Evolutionary conservation across 2,113 vertebrate genomes (phyloP).

Genomic region (Elephantulus edwardii): DNA sequence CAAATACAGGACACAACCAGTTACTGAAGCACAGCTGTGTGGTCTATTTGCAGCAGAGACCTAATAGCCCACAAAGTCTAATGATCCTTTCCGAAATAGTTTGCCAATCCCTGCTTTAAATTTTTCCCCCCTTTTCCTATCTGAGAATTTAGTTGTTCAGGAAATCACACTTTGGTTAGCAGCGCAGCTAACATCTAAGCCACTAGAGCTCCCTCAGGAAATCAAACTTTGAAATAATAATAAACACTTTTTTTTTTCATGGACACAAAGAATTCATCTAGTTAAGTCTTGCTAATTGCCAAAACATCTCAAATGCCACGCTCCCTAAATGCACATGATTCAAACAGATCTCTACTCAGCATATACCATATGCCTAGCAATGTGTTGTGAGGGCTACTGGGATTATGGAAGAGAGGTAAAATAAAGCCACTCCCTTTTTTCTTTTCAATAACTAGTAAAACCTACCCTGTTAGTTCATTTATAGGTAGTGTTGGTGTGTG

Average conservation of each 20-base stretch:
- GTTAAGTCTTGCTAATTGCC: slow-evolving; percentile 40
- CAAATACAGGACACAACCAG: neutral
- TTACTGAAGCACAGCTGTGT: neutral
- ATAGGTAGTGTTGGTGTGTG: neutral
- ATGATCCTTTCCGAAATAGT: slow-evolving; percentile 5
- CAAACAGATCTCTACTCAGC: slow-evolving; percentile 39
- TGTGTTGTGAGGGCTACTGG: slow-evolving; percentile 20
- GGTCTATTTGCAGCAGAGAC: slow-evolving; percentile 5
- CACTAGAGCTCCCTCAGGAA: too few species aligned
- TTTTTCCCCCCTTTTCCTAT: slow-evolving; percentile 22
- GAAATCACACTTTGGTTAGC: slow-evolving; percentile 54
- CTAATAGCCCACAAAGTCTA: neutral
- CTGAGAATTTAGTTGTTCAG: slow-evolving; percentile 44
- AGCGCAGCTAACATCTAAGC: too few species aligned
- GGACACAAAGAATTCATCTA: slow-evolving; percentile 12
- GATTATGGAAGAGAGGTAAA: slow-evolving; percentile 18
- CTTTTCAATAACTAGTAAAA: slow-evolving; percentile 63
- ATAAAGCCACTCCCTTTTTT: slow-evolving; percentile 50
- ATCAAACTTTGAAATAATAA: slow-evolving; percentile 26
- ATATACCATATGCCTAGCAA: neutral
- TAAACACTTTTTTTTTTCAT: neutral
- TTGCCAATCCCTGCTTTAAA: slow-evolving; percentile 9
- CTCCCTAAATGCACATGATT: slow-evolving; percentile 45
- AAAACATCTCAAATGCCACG: slow-evolving; percentile 44
- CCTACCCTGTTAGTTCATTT: neutral